Conservation (phyloP, 2,113 vertebrate genomes). For the Ceyx melanurus region DNA sequence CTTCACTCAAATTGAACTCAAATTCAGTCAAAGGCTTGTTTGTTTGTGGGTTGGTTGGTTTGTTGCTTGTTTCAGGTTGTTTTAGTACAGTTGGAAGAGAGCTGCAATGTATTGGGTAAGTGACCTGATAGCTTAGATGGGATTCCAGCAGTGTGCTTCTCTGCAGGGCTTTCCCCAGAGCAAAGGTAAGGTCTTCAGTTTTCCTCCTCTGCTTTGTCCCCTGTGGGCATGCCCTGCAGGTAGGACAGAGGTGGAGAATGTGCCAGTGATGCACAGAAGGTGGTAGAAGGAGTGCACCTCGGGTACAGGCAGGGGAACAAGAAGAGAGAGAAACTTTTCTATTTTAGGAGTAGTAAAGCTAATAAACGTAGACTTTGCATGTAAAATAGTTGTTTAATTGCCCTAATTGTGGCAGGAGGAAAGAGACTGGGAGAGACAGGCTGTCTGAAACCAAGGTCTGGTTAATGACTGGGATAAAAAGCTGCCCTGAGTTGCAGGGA, state of each 20-base stretch:
- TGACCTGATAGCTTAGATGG: not conserved
- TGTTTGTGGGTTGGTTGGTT: not conserved
- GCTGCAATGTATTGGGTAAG: not conserved
- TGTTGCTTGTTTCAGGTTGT: not conserved
- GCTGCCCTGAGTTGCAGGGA: not conserved
- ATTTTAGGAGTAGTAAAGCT: not conserved
- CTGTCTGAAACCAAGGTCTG: not conserved
- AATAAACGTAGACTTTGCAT: not conserved
- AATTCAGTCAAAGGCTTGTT: not conserved
- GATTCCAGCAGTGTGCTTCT: not conserved
- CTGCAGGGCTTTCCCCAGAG: not conserved
- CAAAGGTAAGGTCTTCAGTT: not conserved
- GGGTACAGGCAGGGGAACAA: not conserved
- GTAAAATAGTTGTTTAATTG: not conserved
- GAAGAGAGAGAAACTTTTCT: not conserved
- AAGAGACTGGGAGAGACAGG: not conserved
- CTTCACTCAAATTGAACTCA: not conserved
- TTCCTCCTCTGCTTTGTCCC: not conserved
- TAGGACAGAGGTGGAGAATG: not conserved
- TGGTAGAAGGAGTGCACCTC: not conserved
- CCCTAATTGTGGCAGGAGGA: not conserved
- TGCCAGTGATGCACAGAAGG: not conserved
- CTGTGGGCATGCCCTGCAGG: rapidly evolving
- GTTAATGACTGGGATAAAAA: not conserved
- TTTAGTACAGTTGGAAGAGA: not conserved